These are phyloP conservation scores for Dascyllus trimaculatus DNA, from an alignment of 2,113 vertebrate species.

Conservation along the genomic window DNA sequence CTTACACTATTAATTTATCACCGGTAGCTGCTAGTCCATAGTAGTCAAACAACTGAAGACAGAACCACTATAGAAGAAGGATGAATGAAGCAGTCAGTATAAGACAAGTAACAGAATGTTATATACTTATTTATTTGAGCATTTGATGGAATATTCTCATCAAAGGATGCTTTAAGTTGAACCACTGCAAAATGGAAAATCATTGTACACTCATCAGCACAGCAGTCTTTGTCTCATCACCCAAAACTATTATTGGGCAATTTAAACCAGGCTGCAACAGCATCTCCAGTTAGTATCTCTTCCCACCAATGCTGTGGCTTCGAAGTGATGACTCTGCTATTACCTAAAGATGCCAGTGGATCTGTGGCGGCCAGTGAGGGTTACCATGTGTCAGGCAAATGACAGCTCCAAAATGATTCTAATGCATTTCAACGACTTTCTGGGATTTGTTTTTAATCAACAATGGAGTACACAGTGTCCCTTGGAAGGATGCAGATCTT, in stretches of 20 bases:
- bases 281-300: background rate
- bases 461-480: slow-evolving; percentile 44
- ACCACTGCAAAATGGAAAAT: background rate
- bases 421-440: slow-evolving; percentile 73
- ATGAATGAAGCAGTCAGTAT: no score
- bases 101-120: no score
- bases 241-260: background rate
- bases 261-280: background rate
- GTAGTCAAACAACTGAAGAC: no score
- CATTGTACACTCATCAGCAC: background rate
- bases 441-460: slow-evolving; percentile 73
- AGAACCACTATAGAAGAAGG: no score
- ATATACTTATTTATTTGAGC: no score
- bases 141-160: background rate
- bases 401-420: slow-evolving; percentile 62
- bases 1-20: no score
- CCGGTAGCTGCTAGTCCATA: no score
- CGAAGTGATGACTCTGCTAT: background rate
- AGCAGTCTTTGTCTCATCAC: background rate
- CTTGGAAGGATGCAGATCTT: slow-evolving; percentile 45
- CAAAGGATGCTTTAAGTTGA: background rate
- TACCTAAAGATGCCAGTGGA: slow-evolving; percentile 11
- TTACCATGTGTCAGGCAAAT: slow-evolving; percentile 36
- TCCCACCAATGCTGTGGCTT: background rate
- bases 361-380: slow-evolving; percentile 2